Base-by-base conservation (phyloP, 2,888 invertebrate genomes). In the Caenorhabditis japonica region DNA sequence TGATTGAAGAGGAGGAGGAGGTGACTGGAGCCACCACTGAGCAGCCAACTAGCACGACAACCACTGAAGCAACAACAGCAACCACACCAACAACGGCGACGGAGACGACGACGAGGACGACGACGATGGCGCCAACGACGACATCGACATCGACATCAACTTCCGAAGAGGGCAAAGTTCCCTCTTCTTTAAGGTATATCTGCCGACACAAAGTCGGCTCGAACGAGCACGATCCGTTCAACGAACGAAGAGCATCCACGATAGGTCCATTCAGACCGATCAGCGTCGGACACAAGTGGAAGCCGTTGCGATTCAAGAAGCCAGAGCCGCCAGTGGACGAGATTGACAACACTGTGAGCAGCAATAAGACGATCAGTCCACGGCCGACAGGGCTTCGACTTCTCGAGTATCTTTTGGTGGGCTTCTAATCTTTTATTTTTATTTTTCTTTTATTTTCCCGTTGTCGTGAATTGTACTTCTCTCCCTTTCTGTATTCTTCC, bases 321-420 rank as follows among this genome's bases (percentile, higher is more conserved):
- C 73, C 73, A 15, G 61, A 68, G 25, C 52, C 68, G n/a, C 52
- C 36, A 21, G 68, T 59, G 23, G 44, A 51, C 25, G 44, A 46
- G 36, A 44, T 17, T 34, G 51, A 44, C 3, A 36, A 46, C 15
- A 21, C 69, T n/a, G 27, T 41, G 10, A 47, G 53, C 8, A 61
- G 41, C n/a, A 64, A 59, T 39, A 47, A 44, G 17, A 59, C 59
- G 33, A 56, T 39, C 30, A 38, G 33, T 21, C 39, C 52, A 15
- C 49, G 58, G 34, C 56, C 62, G n/a, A 56, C 52, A 15, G 69
- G 75, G 13, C 51, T 70, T 8, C 61, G 56, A 53, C 74, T 81
- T 59, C 74, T 78, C 53, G 79, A 75, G 53, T 79, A 75, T 71
- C 75, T 81, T 58, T 76, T 76, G 80, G 80, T 81, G 73, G 76